Percentiles rank a stretch among this genome's conserved stretches.
Conservation (phyloP, 2,797 vertebrate species). For the Heteromormyrus szaboi region DNA sequence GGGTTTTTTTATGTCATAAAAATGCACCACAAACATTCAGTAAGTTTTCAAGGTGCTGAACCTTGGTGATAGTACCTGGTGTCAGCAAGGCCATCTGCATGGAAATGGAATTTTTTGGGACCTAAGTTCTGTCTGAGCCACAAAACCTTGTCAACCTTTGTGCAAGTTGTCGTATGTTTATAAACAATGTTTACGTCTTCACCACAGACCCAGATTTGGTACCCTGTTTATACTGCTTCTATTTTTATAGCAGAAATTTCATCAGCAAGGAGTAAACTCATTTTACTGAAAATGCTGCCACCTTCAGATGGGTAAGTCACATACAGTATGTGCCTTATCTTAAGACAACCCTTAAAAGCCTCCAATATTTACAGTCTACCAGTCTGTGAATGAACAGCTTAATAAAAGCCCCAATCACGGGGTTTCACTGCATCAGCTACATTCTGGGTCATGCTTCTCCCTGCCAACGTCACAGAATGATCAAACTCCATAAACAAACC, state of each 20-base stretch:
- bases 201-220: not conserved
- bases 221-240: not conserved
- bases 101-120: not conserved
- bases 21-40: not conserved
- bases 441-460: too few relatives aligned
- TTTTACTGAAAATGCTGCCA: not conserved
- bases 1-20: not conserved
- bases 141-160: not conserved
- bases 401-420: too few relatives aligned
- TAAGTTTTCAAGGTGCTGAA: not conserved
- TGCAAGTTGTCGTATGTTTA: not conserved
- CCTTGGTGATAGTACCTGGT: not conserved
- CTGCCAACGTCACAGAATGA: too few relatives aligned
- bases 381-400: not conserved
- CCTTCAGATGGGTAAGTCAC: not conserved
- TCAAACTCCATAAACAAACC: too few relatives aligned
- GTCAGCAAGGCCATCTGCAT: not conserved
- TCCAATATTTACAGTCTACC: not conserved
- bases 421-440: too few relatives aligned
- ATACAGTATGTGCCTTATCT: not conserved
- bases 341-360: not conserved
- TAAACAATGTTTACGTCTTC: not conserved
- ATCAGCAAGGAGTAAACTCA: not conserved
- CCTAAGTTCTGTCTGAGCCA: not conserved
- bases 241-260: not conserved